phyloP scores from a whole-genome alignment of 2,113 vertebrate genomes.

The Turdus rufiventris region DNA sequence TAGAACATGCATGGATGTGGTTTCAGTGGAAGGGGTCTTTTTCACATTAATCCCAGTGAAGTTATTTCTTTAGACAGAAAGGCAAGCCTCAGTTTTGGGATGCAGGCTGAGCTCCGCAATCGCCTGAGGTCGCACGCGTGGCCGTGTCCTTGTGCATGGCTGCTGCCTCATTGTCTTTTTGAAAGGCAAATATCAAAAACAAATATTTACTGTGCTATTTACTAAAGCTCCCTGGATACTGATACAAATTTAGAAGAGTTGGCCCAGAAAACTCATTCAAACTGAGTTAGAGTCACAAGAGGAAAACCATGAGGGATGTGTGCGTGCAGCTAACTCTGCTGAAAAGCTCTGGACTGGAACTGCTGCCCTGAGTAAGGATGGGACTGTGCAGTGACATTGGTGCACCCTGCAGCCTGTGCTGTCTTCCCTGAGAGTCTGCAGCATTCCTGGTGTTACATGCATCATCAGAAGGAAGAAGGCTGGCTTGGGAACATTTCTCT shows the following conservation, averaged over 20 bases:
- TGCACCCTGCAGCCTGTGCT: neutral
- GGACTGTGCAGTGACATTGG: neutral
- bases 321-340: neutral
- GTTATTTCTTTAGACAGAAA: neutral
- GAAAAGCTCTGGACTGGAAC: neutral
- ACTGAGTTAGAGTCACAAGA: neutral
- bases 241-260: slow-evolving; percentile 36
- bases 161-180: slow-evolving; percentile 23
- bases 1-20: neutral
- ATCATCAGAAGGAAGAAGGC: neutral
- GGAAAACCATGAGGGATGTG: neutral
- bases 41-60: neutral
- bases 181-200: neutral
- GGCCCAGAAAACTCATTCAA: slow-evolving; percentile 1
- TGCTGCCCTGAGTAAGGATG: neutral
- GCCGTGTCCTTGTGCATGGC: neutral
- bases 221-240: slow-evolving; percentile 42
- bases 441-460: neutral
- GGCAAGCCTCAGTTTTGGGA: rapidly evolving
- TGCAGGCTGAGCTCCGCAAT: rapidly evolving
- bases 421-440: neutral
- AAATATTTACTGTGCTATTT: slow-evolving; percentile 54
- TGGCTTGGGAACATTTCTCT: neutral
- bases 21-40: neutral
- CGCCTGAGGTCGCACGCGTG: neutral